These are phyloP conservation scores for Caenorhabditis uteleia DNA, from an alignment of 2,888 invertebrate species.

Conservation along the genomic window DNA sequence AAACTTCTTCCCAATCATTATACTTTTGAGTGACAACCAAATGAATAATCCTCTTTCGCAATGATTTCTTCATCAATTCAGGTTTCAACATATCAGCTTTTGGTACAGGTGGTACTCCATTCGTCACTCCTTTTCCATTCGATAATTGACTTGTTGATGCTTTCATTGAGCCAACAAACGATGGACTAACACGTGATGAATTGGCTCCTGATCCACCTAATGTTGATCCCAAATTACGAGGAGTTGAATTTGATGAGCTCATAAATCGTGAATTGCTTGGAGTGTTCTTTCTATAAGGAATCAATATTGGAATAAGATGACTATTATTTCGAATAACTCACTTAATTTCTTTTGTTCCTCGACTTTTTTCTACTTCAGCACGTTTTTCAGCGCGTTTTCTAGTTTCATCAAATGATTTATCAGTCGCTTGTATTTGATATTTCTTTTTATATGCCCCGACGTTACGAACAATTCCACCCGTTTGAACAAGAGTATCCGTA, in stretches of 20 bases:
- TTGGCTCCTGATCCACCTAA: conserved; percentile 12
- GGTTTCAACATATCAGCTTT: conserved; percentile 34
- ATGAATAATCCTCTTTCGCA: conserved; percentile 52
- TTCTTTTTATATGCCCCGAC: conserved; percentile 32
- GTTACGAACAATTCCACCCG: conserved; percentile 27
- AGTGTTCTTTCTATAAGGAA: not conserved
- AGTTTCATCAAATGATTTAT: conserved; percentile 62
- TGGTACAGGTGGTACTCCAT: conserved; percentile 14
- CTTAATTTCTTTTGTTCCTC: conserved; percentile 58
- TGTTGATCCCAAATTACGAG: conserved; percentile 20
- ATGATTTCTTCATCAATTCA: conserved; percentile 44
- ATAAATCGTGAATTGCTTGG: conserved; percentile 18
- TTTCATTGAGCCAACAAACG: conserved; percentile 13
- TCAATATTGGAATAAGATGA: not conserved
- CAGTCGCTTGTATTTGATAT: conserved; percentile 60
- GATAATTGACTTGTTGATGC: conserved; percentile 22
- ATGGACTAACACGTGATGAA: conserved; percentile 30
- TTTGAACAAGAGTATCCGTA: conserved; percentile 36
- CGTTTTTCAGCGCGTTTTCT: conserved; percentile 58
- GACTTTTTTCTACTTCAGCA: conserved; percentile 57
- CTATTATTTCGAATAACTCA: too few relatives aligned
- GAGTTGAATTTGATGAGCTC: conserved; percentile 18
- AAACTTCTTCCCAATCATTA: conserved; percentile 41
- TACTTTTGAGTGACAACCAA: conserved; percentile 50
- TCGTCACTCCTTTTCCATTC: conserved; percentile 27